Percentiles rank a stretch among this genome's conserved stretches.
Evolutionary conservation across 2,797 vertebrate species (phyloP).

Genomic region (Cyprinodon diabolis): DNA sequence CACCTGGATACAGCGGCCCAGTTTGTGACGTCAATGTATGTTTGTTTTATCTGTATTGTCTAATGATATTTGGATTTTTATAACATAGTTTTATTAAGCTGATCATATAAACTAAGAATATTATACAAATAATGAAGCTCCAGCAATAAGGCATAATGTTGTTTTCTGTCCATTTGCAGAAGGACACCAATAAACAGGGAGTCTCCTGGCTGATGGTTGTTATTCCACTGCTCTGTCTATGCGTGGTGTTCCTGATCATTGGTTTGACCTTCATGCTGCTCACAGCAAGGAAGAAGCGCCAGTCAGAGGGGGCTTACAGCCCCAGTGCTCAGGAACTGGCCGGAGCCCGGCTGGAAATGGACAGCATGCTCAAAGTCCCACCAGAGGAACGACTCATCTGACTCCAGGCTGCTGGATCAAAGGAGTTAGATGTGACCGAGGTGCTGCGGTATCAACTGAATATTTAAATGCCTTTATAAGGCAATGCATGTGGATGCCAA

Average conservation of each 20-base stretch:
- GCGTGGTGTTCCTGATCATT: slow-evolving; percentile 84
- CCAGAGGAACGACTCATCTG: slow-evolving; percentile 95
- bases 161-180: slow-evolving; percentile 77
- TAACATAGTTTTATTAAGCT: not conserved
- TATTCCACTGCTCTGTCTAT: slow-evolving; percentile 88
- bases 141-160: not conserved
- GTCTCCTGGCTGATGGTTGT: slow-evolving; percentile 88
- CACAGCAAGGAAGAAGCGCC: slow-evolving; percentile 92
- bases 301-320: slow-evolving; percentile 94
- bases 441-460: slow-evolving; percentile 4
- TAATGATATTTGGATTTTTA: not conserved
- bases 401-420: slow-evolving; percentile 18
- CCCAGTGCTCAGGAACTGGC: slow-evolving; percentile 95
- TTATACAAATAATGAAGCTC: not conserved
- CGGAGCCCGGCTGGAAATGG: slow-evolving; percentile 95
- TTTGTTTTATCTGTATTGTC: not conserved
- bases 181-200: slow-evolving; percentile 79
- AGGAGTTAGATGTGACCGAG: not conserved
- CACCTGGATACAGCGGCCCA: slow-evolving; percentile 84
- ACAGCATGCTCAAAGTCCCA: slow-evolving; percentile 95
- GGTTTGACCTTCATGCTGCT: slow-evolving; percentile 87
- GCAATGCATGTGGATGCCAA: not conserved
- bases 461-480: too few relatives aligned
- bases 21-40: slow-evolving; percentile 88
- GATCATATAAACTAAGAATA: not conserved